These are phyloP conservation scores for Noctua janthe DNA, from an alignment of 2,888 invertebrate species.

Conservation along the genomic window DNA sequence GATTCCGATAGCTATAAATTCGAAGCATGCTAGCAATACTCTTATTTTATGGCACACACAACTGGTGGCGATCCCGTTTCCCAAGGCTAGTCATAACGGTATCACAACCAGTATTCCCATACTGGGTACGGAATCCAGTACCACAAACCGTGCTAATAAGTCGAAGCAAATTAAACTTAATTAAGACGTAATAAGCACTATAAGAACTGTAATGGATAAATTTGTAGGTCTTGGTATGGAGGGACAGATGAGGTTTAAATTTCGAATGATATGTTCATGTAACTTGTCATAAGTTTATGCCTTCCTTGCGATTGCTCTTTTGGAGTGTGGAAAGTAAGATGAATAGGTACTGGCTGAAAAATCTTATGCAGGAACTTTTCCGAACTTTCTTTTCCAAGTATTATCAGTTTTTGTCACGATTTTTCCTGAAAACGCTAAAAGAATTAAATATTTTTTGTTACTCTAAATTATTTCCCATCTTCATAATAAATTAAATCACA, in stretches of 20 bases:
- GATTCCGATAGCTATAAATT: slow-evolving; percentile 39
- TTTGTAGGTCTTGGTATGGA: slow-evolving; percentile 28
- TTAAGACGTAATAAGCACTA: slow-evolving; percentile 57
- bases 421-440: not conserved
- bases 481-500: slow-evolving; percentile 45
- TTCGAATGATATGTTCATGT: slow-evolving; percentile 36
- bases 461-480: not conserved
- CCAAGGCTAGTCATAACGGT: slow-evolving; percentile 69
- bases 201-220: slow-evolving; percentile 35
- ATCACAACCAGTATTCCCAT: slow-evolving; percentile 68
- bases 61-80: slow-evolving; percentile 61
- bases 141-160: slow-evolving; percentile 59
- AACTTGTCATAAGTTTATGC: slow-evolving; percentile 29
- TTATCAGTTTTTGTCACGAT: not conserved
- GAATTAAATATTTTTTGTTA: not conserved
- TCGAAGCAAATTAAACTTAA: slow-evolving; percentile 63
- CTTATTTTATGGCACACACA: slow-evolving; percentile 51
- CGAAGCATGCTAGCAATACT: slow-evolving; percentile 48
- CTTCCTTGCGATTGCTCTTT: slow-evolving; percentile 15
- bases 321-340: slow-evolving; percentile 13
- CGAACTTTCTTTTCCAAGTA: not conserved
- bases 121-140: slow-evolving; percentile 67
- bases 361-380: not conserved
- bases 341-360: not conserved
- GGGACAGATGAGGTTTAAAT: slow-evolving; percentile 44